Base-by-base conservation (phyloP, 2,113 vertebrate species). In the Sapajus apella region DNA sequence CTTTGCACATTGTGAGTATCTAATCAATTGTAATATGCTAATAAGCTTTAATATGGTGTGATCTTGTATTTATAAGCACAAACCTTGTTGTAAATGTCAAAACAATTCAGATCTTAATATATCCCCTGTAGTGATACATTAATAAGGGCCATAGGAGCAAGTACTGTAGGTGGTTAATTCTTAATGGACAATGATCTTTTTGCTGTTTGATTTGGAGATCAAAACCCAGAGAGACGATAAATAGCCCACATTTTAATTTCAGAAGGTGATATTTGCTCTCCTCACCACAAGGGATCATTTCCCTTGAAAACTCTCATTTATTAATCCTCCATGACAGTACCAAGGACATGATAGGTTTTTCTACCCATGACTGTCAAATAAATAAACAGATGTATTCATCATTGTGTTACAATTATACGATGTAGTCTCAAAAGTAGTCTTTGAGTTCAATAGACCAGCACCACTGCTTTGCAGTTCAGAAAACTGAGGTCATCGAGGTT, bases 41-140 rank as follows among this genome's bases (percentile, higher is more conserved):
- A 72, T 97, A 58, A 95, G 81, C 56, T 98, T 97, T 98, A 97
- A 89, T 94, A 92, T 45, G 10, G 2, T 94, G 50, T 32, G 52
- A 12, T 93, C 66, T 90, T 97, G 45, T 94, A 92, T 98, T 98
- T 97, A 94, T 76, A 98, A 97, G 55, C 96, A 81, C n/a, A 97
- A 55, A 85, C 83, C 96, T 97, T 97, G 93, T 96, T 98, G 89
- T 72, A 61, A 94, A 91, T 97, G 87, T 98, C 94, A 96, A 97
- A 97, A 8, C 6, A 98, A 97, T 98, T 92, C 91, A 86, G 77
- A 97, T 97, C 90, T 97, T 93, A 96, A 95, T 98, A 95, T 97
- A 95, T 93, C 95, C 97, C 98, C 84, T 97, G 72, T 96, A 91
- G 87, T 96, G 86, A 97, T 96, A 97, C 97, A 97, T 97, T 97